Percentiles rank a stretch among this genome's conserved stretches.
phyloP scores from a whole-genome alignment of 2,888 invertebrate species.

The Pterostichus niger region DNA sequence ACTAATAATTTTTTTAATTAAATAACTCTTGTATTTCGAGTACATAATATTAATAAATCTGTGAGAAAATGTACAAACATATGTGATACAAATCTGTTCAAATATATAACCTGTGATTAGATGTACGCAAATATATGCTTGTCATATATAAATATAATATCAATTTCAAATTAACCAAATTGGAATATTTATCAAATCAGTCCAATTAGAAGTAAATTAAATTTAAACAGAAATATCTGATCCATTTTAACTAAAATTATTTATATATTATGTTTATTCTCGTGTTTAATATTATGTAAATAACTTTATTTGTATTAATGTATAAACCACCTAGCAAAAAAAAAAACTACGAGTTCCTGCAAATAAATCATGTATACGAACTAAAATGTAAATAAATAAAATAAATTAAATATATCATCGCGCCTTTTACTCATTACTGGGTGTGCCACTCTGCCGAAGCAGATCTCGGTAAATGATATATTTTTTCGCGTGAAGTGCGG shows the following conservation, averaged over 20 bases:
- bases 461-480: too few species aligned
- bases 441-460: too few species aligned
- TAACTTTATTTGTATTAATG: too few species aligned
- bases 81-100: neutral
- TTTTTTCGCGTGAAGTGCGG: too few species aligned
- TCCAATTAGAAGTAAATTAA: neutral
- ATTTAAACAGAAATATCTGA: neutral
- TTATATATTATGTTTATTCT: neutral
- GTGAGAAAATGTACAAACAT: neutral
- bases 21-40: neutral
- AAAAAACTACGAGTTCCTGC: too few species aligned
- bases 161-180: neutral
- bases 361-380: too few species aligned
- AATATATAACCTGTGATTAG: neutral
- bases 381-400: neutral
- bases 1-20: neutral
- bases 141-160: conserved; percentile 1
- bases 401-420: too few species aligned
- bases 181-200: neutral
- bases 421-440: too few species aligned
- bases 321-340: too few species aligned
- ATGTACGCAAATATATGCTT: neutral
- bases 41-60: neutral
- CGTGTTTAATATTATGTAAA: too few species aligned
- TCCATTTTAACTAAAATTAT: neutral